These are phyloP conservation scores for Thomomys bottae DNA, from an alignment of 2,113 vertebrate species.

Conservation along the genomic window DNA sequence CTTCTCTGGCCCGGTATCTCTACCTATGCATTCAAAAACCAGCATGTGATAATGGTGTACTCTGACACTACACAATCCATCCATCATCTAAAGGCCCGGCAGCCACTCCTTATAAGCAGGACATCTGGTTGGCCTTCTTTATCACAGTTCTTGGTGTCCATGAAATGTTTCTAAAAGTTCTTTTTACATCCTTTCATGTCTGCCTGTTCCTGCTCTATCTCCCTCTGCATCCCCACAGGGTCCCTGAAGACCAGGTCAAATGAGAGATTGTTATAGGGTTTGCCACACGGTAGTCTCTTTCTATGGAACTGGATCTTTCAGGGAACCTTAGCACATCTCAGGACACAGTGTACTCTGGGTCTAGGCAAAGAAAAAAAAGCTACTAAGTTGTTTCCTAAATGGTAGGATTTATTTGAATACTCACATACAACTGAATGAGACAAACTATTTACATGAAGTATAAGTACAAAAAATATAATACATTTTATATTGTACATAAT, in stretches of 20 bases:
- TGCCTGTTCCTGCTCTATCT: too few species aligned
- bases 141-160: too few species aligned
- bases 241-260: too few species aligned
- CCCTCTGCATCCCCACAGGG: not conserved
- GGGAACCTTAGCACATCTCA: not conserved
- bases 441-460: constrained; percentile 75
- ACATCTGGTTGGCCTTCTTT: not conserved
- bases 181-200: not conserved
- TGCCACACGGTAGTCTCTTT: not conserved
- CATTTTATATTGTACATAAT: constrained; percentile 69
- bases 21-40: not conserved
- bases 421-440: constrained; percentile 68
- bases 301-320: fast-evolving
- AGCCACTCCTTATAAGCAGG: not conserved
- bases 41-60: not conserved
- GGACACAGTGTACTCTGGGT: not conserved
- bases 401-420: constrained; percentile 72
- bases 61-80: fast-evolving
- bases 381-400: constrained; percentile 53
- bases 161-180: too few species aligned
- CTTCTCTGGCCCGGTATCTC: not conserved
- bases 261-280: fast-evolving
- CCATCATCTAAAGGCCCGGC: too few species aligned
- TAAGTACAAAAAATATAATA: constrained; percentile 82
- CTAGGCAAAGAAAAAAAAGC: not conserved